Evolutionary conservation across 2,888 invertebrate genomes (phyloP).

Genomic region (Serrognathus titanus): DNA sequence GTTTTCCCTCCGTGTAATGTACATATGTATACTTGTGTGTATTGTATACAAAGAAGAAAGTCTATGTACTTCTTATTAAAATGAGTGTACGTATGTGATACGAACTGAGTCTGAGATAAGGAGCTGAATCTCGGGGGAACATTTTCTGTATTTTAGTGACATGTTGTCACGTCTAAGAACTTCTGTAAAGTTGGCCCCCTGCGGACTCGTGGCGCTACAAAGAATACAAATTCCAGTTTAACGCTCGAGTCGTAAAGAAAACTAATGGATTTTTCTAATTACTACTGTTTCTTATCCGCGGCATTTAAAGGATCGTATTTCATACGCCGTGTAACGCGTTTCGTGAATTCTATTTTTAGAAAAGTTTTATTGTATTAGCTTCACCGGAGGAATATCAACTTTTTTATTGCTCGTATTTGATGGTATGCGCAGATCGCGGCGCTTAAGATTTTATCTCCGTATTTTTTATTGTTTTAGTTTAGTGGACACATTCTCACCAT

Average conservation of each 20-base stretch:
- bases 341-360: slow-evolving; percentile 16
- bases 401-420: neutral
- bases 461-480: slow-evolving; percentile 18
- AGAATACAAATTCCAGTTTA: slow-evolving; percentile 40
- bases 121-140: slow-evolving; percentile 16
- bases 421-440: neutral
- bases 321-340: neutral
- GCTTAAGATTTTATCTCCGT: slow-evolving; percentile 14
- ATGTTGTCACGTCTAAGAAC: slow-evolving; percentile 45
- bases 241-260: slow-evolving; percentile 33
- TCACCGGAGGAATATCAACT: neutral
- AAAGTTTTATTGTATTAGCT: slow-evolving; percentile 23
- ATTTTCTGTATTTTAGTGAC: slow-evolving; percentile 43
- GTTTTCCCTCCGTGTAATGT: too few species aligned
- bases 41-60: too few species aligned
- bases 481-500: slow-evolving; percentile 13
- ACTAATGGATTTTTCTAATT: slow-evolving; percentile 42
- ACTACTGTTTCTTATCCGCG: slow-evolving; percentile 32
- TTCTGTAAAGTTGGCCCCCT: slow-evolving; percentile 40
- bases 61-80: neutral
- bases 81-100: neutral
- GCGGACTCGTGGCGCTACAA: slow-evolving; percentile 33
- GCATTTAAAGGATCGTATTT: neutral
- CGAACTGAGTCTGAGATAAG: neutral
- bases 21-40: too few species aligned